A percentile compares a stretch with the other conserved stretches of the same genome.
Evolutionary conservation across 2,888 invertebrate species (phyloP).

Genomic region (Drosophila setosimentum): DNA sequence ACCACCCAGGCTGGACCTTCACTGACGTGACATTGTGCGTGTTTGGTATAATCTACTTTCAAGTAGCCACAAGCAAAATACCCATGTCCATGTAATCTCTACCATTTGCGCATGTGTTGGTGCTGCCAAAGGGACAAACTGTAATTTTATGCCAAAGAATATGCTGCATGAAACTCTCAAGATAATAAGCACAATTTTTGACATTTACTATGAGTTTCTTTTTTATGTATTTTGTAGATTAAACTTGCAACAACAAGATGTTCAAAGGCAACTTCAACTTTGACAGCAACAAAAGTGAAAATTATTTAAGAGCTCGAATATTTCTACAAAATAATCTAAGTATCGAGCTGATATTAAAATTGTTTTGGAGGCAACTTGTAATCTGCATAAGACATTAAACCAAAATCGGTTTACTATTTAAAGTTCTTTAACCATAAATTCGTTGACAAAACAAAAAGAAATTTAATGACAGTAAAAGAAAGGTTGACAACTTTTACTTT

Average conservation of each 20-base stretch:
- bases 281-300: constrained; percentile 23
- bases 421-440: constrained; percentile 25
- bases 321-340: not conserved
- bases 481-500: constrained; percentile 41
- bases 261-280: constrained; percentile 7
- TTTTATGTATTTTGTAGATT: constrained; percentile 45
- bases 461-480: constrained; percentile 10
- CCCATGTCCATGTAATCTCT: constrained; percentile 68
- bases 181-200: constrained; percentile 63
- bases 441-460: constrained; percentile 13
- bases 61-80: constrained; percentile 78
- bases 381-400: constrained; percentile 32
- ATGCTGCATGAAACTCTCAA: constrained; percentile 58
- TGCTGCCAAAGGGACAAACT: constrained; percentile 59
- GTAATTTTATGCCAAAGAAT: constrained; percentile 78
- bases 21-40: constrained; percentile 64
- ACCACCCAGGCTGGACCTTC: constrained; percentile 45
- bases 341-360: constrained; percentile 12
- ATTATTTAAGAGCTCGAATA: constrained; percentile 1
- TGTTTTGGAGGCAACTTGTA: not conserved
- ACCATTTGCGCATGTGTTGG: constrained; percentile 26
- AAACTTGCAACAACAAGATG: constrained; percentile 28
- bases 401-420: constrained; percentile 21
- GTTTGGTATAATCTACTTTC: constrained; percentile 69
- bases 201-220: constrained; percentile 42